Base-by-base conservation (phyloP, 2,113 vertebrate species). In the Brachionichthys hirsutus region DNA sequence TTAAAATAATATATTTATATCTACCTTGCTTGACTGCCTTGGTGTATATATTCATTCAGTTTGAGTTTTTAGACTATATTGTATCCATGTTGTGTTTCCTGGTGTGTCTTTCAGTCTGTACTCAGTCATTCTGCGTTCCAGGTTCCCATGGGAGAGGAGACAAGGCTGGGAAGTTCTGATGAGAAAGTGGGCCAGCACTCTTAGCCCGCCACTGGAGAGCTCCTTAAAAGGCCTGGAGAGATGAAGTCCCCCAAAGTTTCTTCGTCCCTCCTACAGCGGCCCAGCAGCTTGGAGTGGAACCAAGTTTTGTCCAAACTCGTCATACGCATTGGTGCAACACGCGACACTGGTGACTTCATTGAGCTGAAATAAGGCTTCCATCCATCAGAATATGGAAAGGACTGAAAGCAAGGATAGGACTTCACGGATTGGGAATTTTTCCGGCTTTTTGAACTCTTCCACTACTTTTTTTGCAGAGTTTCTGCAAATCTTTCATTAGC, bases 171-270 rank as follows among this genome's bases (percentile, higher is more conserved):
- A 78, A 84, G 81, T 75, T 73, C 47, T 75, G 82, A 79, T 85
- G 85, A 74, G 84, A 89, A 90, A 87, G 74, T 90, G 87, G 88
- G 88, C 87, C 89, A 90, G 71, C 55, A 11, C 46, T 86, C 74
- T 77, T 68, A 81, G 77, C 78, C 80, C 85, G 88, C 86, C 82
- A 15, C 87, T 87, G 86, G 87, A 90, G 85, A 88, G 85, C 83
- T 89, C 90, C 90, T 89, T 92, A 92, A 90, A 92, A 90, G 90
- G 90, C 73, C 76, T 77, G 87, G 83, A 86, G 87, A 89, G 87
- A 90, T 90, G 87, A 89, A 82, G 86, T 88, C 40, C 40, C 18
- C 43, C 61, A 54, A 67, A 77, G 71, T 55, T 74, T 79, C 68
- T 56, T 36, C 22, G 38, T 67, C 50, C 74, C 62, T 67, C 54